Evolutionary conservation across 2,888 invertebrate species (phyloP), one percentile per base, ranked within the genome.

Genomic region (Pseudolycoriella hygida): DNA sequence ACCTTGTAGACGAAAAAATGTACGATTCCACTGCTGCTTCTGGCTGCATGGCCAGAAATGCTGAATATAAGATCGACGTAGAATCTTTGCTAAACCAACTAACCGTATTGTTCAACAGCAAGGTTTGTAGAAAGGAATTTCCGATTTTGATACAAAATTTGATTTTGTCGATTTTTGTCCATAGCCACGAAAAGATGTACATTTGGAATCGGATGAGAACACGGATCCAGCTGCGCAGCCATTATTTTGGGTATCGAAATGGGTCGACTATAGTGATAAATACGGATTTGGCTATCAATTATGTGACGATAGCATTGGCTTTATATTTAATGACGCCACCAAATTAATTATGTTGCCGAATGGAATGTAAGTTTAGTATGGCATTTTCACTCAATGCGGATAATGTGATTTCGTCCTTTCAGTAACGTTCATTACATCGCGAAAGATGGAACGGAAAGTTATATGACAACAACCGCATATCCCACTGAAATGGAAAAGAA

Each of bases 261-360:
- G 98, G 98, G 98, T 99, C 11, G 98, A 99, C 69, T 98, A 98
- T 67, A 94, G 94, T 25, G 98, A 99, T 70, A 98, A 97, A 67
- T 99, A 99, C 64, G 98, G 99, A 15, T 90, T 99, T 60, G 97
- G 98, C 1, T 99, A 98, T 69, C 96, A 97, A 64, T 71, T 99
- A 32, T 93, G 90, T 60, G 98, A 99, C 68, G 96, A 97, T 68
- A 89, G 92, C 54, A 89, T 96, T 50, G 98, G 98, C 20, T 96
- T 99, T 34, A 85, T 96, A 76, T 99, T 93, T 69, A 99, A 99
- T 62, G 99, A 99, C 65, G 84, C 86, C 51, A 94, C 97, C 8
- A 87, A 93, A 57, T 74, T 99, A 12, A 84, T 97, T 52, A 77
- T 97, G 69, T 72, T 96, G 43, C 77, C 88, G 30, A 92, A 96